Evolutionary conservation across 30 jellyfish, hydroid and myxozoan genomes (phyloP).

Genomic region (Chironex yamaguchii): DNA sequence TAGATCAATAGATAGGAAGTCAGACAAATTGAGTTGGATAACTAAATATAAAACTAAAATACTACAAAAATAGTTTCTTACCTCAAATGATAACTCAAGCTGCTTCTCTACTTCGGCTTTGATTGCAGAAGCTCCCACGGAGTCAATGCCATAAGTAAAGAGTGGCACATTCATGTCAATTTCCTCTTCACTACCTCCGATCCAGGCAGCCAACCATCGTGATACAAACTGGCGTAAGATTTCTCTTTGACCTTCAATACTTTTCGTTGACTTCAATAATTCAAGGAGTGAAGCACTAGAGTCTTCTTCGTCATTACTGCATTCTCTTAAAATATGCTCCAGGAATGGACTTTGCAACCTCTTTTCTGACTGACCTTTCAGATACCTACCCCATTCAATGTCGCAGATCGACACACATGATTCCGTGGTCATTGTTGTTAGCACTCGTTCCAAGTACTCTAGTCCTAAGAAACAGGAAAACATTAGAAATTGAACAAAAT

Average conservation of each 20-base stretch:
- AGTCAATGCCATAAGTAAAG: slow-evolving; percentile 72
- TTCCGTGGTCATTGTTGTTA: slow-evolving; percentile 58
- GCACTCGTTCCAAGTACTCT: slow-evolving; percentile 58
- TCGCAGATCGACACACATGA: slow-evolving; percentile 69
- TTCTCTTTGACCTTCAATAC: slow-evolving; percentile 48
- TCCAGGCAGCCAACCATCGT: slow-evolving; percentile 81
- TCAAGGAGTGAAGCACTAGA: slow-evolving; percentile 39
- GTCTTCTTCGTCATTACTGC: slow-evolving; percentile 18
- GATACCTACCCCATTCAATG: slow-evolving; percentile 62
- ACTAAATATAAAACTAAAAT: too few relatives aligned
- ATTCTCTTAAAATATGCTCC: slow-evolving; percentile 55
- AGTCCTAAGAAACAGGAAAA: slow-evolving; percentile 19
- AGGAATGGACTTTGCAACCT: slow-evolving; percentile 37
- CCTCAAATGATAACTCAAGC: slow-evolving; percentile 65
- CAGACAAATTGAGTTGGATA: too few relatives aligned
- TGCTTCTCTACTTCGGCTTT: slow-evolving; percentile 71
- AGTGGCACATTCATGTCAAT: slow-evolving; percentile 71
- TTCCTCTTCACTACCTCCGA: slow-evolving; percentile 74
- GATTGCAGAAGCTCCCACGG: slow-evolving; percentile 78
- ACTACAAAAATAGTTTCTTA: too few relatives aligned
- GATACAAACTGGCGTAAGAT: slow-evolving; percentile 25
- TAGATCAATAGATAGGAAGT: too few relatives aligned
- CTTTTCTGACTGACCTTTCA: slow-evolving; percentile 52
- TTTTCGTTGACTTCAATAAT: slow-evolving; percentile 24
- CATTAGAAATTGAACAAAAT: too few relatives aligned